A percentile compares a stretch with the other conserved stretches of the same genome.
phyloP scores from a whole-genome alignment of 2,888 invertebrate genomes.

The Dendrolimus houi region DNA sequence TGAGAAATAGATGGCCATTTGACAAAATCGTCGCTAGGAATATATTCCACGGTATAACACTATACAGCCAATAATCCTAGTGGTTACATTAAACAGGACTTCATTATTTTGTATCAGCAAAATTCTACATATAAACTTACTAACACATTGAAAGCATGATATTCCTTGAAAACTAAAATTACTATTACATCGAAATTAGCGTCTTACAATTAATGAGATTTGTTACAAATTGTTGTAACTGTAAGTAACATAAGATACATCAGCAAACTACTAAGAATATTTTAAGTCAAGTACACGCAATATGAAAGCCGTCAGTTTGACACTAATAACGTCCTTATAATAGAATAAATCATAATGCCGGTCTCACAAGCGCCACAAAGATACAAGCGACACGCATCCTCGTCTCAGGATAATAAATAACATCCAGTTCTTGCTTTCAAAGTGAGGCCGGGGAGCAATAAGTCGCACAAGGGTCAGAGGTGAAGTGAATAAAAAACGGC shows the following conservation, averaged over 20 bases:
- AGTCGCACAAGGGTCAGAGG: conserved; percentile 72
- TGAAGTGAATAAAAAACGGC: conserved; percentile 75
- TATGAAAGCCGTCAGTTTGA: conserved; percentile 19
- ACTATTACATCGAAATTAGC: too few relatives aligned
- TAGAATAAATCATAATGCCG: conserved; percentile 64
- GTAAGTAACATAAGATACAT: too few relatives aligned
- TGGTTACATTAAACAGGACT: conserved; percentile 37
- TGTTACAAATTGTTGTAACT: conserved; percentile 3
- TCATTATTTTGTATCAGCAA: conserved; percentile 36
- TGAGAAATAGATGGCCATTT: conserved; percentile 61
- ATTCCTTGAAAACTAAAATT: conserved; percentile 8
- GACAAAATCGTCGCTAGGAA: conserved; percentile 51
- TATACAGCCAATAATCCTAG: conserved; percentile 35
- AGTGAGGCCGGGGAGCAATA: conserved; percentile 71
- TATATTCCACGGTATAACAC: conserved; percentile 28
- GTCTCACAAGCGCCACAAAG: conserved; percentile 69
- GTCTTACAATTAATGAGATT: conserved; percentile 1
- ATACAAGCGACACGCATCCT: conserved; percentile 67
- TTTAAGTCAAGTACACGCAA: too few relatives aligned
- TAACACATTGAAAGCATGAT: not conserved
- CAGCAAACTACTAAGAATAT: too few relatives aligned
- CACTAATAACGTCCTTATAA: conserved; percentile 67
- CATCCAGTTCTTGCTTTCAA: conserved; percentile 71
- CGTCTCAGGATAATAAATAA: conserved; percentile 68
- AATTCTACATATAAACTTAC: conserved; percentile 14